Percentiles rank a stretch among this genome's conserved stretches.
phyloP scores from a whole-genome alignment of 2,113 vertebrate genomes.

The Narcine bancroftii region DNA sequence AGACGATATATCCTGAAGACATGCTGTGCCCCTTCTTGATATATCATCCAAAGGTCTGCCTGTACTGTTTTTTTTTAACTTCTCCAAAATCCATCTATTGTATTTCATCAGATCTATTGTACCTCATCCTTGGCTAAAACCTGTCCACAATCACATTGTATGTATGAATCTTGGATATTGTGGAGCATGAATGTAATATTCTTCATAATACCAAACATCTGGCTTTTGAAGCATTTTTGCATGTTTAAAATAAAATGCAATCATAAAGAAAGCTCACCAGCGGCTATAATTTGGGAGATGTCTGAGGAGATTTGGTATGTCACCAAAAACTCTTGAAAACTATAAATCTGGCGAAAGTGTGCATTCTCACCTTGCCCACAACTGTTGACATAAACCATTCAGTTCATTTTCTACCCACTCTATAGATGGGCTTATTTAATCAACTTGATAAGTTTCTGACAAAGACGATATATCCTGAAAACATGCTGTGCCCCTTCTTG shows the following conservation, averaged over 20 bases:
- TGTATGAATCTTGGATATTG: background rate
- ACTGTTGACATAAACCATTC: conserved; percentile 10
- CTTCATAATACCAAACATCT: background rate
- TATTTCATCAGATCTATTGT: background rate
- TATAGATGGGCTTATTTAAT: background rate
- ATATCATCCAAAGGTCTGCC: background rate
- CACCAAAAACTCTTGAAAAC: too few species aligned
- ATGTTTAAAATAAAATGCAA: too few species aligned
- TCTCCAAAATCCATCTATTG: background rate
- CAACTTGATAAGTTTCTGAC: background rate
- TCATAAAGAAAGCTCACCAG: too few species aligned
- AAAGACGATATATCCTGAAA: background rate
- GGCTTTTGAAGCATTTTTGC: too few species aligned
- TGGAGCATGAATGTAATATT: background rate
- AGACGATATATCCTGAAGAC: background rate
- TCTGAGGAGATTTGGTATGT: too few species aligned
- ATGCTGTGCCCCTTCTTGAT: background rate
- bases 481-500: background rate
- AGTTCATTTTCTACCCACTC: background rate
- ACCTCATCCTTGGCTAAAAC: background rate
- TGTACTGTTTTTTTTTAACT: background rate
- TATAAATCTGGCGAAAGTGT: background rate
- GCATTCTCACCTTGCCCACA: background rate
- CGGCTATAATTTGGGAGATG: too few species aligned
- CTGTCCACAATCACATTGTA: background rate